Percentiles rank a stretch among this genome's conserved stretches.
phyloP scores from a whole-genome alignment of 2,888 invertebrate species.

The Drosophila eohydei region DNA sequence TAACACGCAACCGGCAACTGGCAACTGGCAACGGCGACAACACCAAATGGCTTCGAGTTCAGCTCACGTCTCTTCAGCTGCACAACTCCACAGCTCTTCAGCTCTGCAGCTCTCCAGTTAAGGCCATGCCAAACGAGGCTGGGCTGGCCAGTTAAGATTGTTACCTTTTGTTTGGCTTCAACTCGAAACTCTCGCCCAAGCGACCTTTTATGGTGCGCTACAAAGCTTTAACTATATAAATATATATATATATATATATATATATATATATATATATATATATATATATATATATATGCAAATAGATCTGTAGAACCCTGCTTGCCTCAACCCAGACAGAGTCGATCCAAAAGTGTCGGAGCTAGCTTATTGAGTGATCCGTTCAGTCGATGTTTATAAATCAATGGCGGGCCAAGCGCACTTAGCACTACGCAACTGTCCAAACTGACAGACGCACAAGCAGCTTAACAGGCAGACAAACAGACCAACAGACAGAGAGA shows the following conservation, averaged over 20 bases:
- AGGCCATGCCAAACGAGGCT: slow-evolving; percentile 47
- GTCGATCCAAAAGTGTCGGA: slow-evolving; percentile 31
- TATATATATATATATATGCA: slow-evolving; percentile 49
- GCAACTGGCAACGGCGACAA: slow-evolving; percentile 37
- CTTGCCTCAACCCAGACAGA: slow-evolving; percentile 25
- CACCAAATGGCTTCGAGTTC: slow-evolving; percentile 36
- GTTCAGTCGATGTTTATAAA: slow-evolving; percentile 57
- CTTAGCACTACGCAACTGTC: slow-evolving; percentile 29
- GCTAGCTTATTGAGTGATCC: slow-evolving; percentile 71
- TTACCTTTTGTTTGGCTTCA: slow-evolving; percentile 48
- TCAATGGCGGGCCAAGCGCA: slow-evolving; percentile 44
- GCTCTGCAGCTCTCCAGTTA: slow-evolving; percentile 36
- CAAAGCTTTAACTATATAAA: slow-evolving; percentile 11
- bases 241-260: slow-evolving; percentile 1
- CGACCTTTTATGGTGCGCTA: slow-evolving; percentile 61
- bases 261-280: not conserved
- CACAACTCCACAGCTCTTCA: slow-evolving; percentile 1
- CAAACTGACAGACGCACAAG: slow-evolving; percentile 11
- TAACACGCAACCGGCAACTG: slow-evolving; percentile 60
- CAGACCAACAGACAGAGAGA: not conserved
- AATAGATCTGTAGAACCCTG: slow-evolving; percentile 41
- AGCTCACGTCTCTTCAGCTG: slow-evolving; percentile 19
- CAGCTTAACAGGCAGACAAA: not conserved
- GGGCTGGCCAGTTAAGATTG: slow-evolving; percentile 46
- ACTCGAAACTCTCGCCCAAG: slow-evolving; percentile 21